A percentile compares a stretch with the other conserved stretches of the same genome.
Conservation (phyloP, 2,797 vertebrate genomes). For the Alcedo quadribrachys region DNA sequence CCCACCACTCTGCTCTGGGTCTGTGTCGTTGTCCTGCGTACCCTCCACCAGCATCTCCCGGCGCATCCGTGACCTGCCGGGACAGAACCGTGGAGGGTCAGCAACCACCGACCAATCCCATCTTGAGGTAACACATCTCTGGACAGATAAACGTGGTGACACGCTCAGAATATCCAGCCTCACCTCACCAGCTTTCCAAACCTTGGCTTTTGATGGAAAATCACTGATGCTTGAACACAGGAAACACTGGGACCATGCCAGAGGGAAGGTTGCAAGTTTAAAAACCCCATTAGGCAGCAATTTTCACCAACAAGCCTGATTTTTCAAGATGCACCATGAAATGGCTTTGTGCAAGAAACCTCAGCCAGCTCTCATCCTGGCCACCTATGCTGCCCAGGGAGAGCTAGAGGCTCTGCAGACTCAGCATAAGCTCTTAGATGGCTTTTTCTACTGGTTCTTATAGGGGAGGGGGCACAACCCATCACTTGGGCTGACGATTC, state of each 20-base stretch:
- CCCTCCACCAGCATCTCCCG: slow-evolving; percentile 94
- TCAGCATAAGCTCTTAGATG: no score
- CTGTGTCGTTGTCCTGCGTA: slow-evolving; percentile 90
- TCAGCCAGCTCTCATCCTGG: neutral
- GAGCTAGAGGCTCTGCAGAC: neutral
- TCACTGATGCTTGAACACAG: accelerated
- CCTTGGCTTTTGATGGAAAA: accelerated
- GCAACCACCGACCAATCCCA: accelerated
- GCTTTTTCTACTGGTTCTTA: neutral
- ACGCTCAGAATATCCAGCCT: neutral
- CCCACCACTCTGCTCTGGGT: slow-evolving; percentile 84
- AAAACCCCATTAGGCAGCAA: neutral
- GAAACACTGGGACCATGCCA: neutral
- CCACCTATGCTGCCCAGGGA: neutral
- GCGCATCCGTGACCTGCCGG: slow-evolving; percentile 94
- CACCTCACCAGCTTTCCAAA: neutral
- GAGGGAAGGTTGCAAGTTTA: neutral
- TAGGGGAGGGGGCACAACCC: neutral
- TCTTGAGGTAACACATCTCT: no score
- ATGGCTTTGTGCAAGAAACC: neutral
- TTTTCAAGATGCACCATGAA: neutral
- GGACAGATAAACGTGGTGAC: accelerated
- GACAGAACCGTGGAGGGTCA: neutral
- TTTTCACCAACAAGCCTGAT: neutral
- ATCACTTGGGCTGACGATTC: neutral